These are phyloP conservation scores for human (Homo sapiens) DNA, from an alignment of 2,113 vertebrate species.

Conservation along the genomic window DNA sequence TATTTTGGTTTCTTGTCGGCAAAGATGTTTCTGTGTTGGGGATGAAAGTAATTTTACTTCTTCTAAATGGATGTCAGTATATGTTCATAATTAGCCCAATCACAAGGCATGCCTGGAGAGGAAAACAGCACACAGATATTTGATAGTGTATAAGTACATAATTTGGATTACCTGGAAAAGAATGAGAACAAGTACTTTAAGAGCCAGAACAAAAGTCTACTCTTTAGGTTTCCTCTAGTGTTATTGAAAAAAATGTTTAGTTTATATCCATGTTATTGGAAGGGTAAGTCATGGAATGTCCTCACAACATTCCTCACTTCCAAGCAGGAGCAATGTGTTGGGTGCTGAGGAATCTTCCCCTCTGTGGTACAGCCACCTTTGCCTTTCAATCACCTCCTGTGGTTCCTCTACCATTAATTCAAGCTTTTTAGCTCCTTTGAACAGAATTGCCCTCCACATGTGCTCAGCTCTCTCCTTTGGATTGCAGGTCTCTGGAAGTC, in stretches of 20 bases:
- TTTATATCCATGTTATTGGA: background rate
- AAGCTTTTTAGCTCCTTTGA: background rate
- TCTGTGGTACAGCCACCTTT: background rate
- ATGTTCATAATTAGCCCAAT: background rate
- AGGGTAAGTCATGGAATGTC: background rate
- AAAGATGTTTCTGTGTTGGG: background rate
- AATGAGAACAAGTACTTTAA: background rate
- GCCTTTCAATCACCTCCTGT: background rate
- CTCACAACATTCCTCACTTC: background rate
- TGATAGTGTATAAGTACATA: background rate
- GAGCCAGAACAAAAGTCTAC: background rate
- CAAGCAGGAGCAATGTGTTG: rapidly evolving
- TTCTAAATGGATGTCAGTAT: background rate
- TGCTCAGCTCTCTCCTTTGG: background rate
- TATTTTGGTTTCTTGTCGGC: background rate
- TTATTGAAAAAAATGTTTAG: background rate
- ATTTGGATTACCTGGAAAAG: background rate
- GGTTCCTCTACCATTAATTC: background rate
- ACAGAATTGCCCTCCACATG: rapidly evolving
- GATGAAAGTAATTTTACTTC: background rate
- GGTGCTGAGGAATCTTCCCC: background rate
- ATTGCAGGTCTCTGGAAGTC: background rate
- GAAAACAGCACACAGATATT: background rate
- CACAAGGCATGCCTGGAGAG: background rate
- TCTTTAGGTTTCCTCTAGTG: background rate